Conservation (phyloP, 2,113 vertebrate species). For the Python bivittatus region DNA sequence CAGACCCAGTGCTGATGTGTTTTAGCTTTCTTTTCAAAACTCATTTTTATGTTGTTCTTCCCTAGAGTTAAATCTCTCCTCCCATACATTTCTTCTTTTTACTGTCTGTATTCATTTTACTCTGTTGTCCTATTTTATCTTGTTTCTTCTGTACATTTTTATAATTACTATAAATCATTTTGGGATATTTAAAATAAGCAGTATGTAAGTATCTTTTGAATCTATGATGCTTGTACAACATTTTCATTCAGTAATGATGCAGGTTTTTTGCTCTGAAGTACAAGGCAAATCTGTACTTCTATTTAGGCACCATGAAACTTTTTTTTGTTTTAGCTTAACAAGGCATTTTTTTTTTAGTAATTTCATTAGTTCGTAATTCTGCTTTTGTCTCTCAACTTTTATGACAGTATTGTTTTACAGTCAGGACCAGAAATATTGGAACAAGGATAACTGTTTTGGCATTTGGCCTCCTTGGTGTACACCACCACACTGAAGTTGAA, state of each 20-base stretch:
- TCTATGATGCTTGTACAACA: slow-evolving; percentile 8
- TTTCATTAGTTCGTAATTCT: neutral
- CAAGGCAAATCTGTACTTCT: neutral
- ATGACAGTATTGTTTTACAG: neutral
- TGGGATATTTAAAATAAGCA: neutral
- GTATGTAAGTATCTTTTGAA: neutral
- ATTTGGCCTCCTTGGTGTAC: too few species aligned
- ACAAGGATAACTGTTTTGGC: too few species aligned
- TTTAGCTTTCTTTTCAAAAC: neutral
- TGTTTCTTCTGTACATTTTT: neutral
- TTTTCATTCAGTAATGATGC: neutral
- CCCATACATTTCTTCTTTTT: neutral
- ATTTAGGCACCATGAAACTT: neutral
- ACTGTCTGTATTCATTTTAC: neutral
- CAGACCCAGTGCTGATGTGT: neutral
- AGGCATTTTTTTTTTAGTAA: neutral
- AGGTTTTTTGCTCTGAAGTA: neutral
- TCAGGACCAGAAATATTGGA: too few species aligned
- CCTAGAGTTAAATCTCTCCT: neutral
- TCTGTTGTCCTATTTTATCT: neutral
- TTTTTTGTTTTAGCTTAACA: neutral
- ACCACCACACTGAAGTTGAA: too few species aligned
- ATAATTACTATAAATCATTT: neutral
- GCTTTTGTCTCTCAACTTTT: neutral
- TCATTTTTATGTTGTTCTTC: neutral